Conservation (phyloP, 2,888 invertebrate species). For the Stictocephala bisonia region DNA sequence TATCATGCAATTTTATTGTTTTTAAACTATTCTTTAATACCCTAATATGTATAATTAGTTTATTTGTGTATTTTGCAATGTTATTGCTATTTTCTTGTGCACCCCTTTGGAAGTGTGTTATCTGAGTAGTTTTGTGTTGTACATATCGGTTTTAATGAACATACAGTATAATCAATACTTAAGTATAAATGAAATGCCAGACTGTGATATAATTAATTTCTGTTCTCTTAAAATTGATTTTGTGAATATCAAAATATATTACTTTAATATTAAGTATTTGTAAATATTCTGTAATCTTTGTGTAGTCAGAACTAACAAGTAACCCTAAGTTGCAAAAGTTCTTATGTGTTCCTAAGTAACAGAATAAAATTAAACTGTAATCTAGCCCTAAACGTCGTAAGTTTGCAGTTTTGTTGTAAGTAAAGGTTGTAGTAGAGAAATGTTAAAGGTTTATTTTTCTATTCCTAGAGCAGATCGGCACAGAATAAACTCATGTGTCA, state of each 20-base stretch:
- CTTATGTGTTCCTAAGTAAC: slow-evolving; percentile 38
- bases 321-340: slow-evolving; percentile 16
- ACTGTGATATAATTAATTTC: slow-evolving; percentile 40
- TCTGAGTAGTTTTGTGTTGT: slow-evolving; percentile 25
- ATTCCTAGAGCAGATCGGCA: slow-evolving; percentile 15
- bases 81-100: slow-evolving; percentile 11
- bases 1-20: slow-evolving; percentile 17
- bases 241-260: slow-evolving; percentile 32
- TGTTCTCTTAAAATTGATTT: slow-evolving; percentile 30
- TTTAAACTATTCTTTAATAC: no score
- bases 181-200: slow-evolving; percentile 29
- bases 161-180: slow-evolving; percentile 38
- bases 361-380: slow-evolving; percentile 3
- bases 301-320: slow-evolving; percentile 33
- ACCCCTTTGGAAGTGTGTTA: slow-evolving; percentile 9
- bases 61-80: slow-evolving; percentile 18
- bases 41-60: slow-evolving; percentile 1
- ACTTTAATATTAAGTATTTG: slow-evolving; percentile 35
- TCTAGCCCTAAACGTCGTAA: slow-evolving; percentile 28
- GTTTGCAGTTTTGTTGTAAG: neutral
- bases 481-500: neutral
- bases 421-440: slow-evolving; percentile 39
- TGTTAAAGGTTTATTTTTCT: slow-evolving; percentile 42
- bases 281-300: slow-evolving; percentile 35
- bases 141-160: slow-evolving; percentile 36